Evolutionary conservation across 1,140 invertebrate genomes (phyloP), one percentile per base, ranked within the genome.

Genomic region (Pteromalus puparum): DNA sequence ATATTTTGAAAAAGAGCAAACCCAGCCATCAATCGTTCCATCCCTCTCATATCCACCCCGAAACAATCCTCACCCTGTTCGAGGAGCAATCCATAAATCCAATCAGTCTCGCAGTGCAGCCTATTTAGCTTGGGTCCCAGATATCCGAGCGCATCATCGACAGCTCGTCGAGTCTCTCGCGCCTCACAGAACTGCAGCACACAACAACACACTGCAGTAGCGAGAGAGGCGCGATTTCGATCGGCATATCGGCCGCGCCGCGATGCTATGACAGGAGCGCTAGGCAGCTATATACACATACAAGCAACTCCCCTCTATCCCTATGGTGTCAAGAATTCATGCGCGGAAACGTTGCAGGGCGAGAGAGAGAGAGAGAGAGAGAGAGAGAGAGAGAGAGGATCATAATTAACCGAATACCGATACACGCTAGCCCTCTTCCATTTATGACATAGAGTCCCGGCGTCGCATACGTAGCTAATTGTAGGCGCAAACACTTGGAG

Each of bases 391-490:
- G 48, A 28, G 67, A 18, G 24, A 18, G 90, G 90, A 92, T 92
- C 91, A 92, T 93, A 92, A 93, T 93, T 93, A 92, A 93, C 92
- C 90, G 89, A 93, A 93, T 93, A 92, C 92, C 91, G 91, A 93
- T 92, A 93, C 88, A 90, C 89, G 88, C 85, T 88, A 87, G 85
- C 89, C 76, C 48, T 18, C 88, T 88, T 89, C 90, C 88, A 90
- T 90, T 90, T 90, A 89, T 88, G 91, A 91, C 90, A 91, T 91
- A 91, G 18, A 65, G 12, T 3, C 21, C 12, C 28, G 7, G 67
- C 87, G n/a, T n/a, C n/a, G 86, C 86, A 86, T 88, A 85, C 87
- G 86, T 86, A 88, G 88, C 88, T 90, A 90, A 91, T 91, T 91
- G 89, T 89, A 88, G 82, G 86, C 87, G 85, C 81, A 86, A 86